Evolutionary conservation across 2,113 vertebrate genomes (phyloP).

Genomic region (Oxygymnocypris stewartii): DNA sequence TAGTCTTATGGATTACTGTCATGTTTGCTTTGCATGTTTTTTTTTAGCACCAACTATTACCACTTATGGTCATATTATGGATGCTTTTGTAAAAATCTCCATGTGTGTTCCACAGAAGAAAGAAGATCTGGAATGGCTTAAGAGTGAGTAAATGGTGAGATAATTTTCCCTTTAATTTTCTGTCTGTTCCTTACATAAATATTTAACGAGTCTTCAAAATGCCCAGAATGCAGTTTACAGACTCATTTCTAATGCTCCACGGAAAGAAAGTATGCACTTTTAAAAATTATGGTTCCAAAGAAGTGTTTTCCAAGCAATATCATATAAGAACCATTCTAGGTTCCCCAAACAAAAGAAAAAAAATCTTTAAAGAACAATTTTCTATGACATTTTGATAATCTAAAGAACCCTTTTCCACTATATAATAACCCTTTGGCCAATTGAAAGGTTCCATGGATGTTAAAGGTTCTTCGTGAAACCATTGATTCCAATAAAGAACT

Average conservation of each 20-base stretch:
- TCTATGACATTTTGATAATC: neutral
- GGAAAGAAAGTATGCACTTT: neutral
- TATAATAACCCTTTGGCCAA: neutral
- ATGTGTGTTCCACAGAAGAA: too few species aligned
- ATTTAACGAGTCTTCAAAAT: neutral
- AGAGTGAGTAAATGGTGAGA: too few species aligned
- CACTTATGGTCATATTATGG: too few species aligned
- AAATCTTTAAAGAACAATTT: too few species aligned
- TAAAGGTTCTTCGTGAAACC: neutral
- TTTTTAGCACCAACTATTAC: too few species aligned
- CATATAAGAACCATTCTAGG: neutral
- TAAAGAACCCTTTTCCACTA: neutral
- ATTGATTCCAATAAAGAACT: neutral
- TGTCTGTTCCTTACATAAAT: neutral
- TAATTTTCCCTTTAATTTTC: neutral
- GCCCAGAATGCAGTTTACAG: neutral
- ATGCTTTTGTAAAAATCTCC: too few species aligned
- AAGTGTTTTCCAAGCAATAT: neutral
- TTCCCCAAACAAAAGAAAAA: neutral
- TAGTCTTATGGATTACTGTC: too few species aligned
- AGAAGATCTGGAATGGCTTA: too few species aligned
- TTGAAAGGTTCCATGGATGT: neutral
- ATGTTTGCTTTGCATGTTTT: too few species aligned
- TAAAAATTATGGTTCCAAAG: neutral
- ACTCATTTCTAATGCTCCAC: neutral